Conservation (phyloP, 2,797 vertebrate genomes). For the Alauda arvensis region DNA sequence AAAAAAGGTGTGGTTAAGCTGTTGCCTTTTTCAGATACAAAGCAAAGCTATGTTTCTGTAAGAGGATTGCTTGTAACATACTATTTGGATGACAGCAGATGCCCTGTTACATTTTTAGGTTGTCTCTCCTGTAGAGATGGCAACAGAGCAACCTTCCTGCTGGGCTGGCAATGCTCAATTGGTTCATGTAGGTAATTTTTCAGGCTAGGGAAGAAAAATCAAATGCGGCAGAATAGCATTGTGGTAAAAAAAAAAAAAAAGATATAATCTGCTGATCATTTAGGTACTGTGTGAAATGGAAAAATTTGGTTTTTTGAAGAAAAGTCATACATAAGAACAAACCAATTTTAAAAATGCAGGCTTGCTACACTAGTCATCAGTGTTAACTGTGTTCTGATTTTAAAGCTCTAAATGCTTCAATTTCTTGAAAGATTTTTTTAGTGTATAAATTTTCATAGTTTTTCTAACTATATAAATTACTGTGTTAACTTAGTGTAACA, state of each 20-base stretch:
- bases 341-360: background rate
- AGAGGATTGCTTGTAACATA: background rate
- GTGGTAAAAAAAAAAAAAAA: no score
- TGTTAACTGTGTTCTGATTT: background rate
- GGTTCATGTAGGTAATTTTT: background rate
- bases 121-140: background rate
- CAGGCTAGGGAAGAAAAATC: background rate
- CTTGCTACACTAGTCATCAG: background rate
- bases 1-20: background rate
- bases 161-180: background rate
- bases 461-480: background rate
- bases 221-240: background rate
- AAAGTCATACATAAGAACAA: background rate
- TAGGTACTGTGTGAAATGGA: background rate
- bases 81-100: background rate
- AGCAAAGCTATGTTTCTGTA: background rate
- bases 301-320: background rate
- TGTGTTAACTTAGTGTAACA: background rate
- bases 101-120: background rate
- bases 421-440: background rate
- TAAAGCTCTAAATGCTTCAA: background rate
- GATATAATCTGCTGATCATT: background rate
- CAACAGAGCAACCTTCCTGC: background rate
- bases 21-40: background rate
- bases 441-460: background rate